Evolutionary conservation across 2,797 vertebrate genomes (phyloP).

Genomic region (Esox lucius): DNA sequence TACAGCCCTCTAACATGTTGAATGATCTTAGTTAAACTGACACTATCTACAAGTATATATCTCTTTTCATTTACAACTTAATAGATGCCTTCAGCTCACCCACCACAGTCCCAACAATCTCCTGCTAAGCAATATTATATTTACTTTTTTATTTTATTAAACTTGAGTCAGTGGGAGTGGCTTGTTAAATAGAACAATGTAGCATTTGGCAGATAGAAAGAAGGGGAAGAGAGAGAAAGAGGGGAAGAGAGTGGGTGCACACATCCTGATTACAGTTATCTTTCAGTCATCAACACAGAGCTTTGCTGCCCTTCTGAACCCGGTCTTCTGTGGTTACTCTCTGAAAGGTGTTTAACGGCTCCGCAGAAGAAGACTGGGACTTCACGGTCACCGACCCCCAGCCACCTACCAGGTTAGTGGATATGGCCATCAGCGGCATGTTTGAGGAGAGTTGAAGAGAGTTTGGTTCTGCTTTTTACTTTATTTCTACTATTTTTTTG

Average conservation of each 20-base stretch:
- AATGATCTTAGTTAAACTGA: too few relatives aligned
- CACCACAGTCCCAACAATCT: too few relatives aligned
- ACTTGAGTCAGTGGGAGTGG: too few relatives aligned
- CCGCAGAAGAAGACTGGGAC: not conserved
- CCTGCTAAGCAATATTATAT: too few relatives aligned
- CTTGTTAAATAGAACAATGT: not conserved
- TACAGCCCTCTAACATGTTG: too few relatives aligned
- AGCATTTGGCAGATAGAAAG: not conserved
- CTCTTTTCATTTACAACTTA: too few relatives aligned
- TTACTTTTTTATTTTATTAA: too few relatives aligned
- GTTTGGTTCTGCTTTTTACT: not conserved
- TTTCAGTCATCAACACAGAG: not conserved
- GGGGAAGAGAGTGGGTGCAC: not conserved
- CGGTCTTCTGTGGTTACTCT: not conserved
- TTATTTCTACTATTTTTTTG: not conserved
- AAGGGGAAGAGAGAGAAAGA: not conserved
- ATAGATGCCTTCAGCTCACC: too few relatives aligned
- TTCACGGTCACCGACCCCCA: not conserved
- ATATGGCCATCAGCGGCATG: not conserved
- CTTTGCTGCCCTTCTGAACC: not conserved
- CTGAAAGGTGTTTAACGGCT: not conserved
- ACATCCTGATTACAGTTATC: not conserved
- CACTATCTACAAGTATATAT: too few relatives aligned
- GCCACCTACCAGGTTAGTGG: not conserved
- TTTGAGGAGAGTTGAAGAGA: too few relatives aligned